These are phyloP conservation scores for Hydrozoanthus gracilis DNA, from an alignment of 92 coral and sea anemone species.

Conservation along the genomic window DNA sequence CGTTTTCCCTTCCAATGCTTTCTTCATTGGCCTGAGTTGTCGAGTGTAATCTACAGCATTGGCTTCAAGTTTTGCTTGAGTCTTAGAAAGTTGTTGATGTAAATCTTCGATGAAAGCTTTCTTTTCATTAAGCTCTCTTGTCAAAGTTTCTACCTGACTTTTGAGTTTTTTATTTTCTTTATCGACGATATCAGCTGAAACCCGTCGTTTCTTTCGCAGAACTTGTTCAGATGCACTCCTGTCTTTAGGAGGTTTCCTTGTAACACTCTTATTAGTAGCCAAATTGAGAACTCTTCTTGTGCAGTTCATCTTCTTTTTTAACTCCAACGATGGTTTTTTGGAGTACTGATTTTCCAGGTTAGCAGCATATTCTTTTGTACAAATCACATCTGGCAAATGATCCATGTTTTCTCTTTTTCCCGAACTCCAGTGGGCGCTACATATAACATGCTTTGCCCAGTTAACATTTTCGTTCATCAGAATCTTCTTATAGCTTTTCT, in stretches of 20 bases:
- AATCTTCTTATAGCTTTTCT: constrained; percentile 33
- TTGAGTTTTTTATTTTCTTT: background rate
- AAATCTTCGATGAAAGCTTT: background rate
- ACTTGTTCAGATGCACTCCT: constrained; percentile 1
- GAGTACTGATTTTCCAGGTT: background rate
- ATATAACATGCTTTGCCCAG: constrained; percentile 56
- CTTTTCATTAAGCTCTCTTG: constrained; percentile 26
- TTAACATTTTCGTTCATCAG: constrained; percentile 56
- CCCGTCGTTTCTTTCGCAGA: background rate
- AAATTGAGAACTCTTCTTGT: background rate
- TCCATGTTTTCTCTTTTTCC: constrained; percentile 34
- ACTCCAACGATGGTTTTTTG: background rate
- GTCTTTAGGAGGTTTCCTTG: constrained; percentile 14
- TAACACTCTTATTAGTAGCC: background rate
- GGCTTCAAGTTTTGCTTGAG: constrained; percentile 32
- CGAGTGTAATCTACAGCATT: constrained; percentile 8
- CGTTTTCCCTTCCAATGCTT: background rate
- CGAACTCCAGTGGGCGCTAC: constrained; percentile 51
- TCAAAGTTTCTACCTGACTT: constrained; percentile 33
- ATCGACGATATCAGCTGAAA: background rate
- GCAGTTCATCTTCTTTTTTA: background rate
- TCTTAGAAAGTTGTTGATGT: constrained; percentile 24
- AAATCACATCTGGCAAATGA: constrained; percentile 30
- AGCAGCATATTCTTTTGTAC: constrained; percentile 21
- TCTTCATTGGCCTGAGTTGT: constrained; percentile 19